Conservation (phyloP, 1,140 invertebrate genomes). For the Leptinotarsa defecta region DNA sequence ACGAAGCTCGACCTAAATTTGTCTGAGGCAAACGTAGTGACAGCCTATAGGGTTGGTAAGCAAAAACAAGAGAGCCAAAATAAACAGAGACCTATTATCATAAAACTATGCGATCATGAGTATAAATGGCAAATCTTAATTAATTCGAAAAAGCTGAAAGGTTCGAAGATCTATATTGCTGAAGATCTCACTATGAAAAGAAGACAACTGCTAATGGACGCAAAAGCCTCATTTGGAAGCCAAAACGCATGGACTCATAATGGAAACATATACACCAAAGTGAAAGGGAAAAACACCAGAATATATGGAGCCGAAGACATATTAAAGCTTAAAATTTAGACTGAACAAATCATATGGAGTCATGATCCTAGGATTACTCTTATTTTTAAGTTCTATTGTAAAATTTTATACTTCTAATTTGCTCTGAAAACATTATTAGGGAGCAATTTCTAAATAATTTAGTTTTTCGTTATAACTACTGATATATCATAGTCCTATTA, state of each 20-base stretch:
- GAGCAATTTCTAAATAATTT: not conserved
- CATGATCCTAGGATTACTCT: not conserved
- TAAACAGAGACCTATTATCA: conserved; percentile 3
- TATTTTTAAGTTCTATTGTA: not conserved
- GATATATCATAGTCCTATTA: not conserved
- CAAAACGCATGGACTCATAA: not conserved
- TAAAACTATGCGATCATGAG: not conserved
- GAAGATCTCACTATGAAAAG: conserved; percentile 8
- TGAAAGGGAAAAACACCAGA: not conserved
- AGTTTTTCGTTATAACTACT: not conserved
- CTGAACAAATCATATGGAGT: not conserved
- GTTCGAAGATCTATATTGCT: conserved; percentile 1
- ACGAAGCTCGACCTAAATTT: not conserved
- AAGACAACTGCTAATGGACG: not conserved
- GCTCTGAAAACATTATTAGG: not conserved
- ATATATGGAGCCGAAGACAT: too few species aligned
- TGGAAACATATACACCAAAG: not conserved
- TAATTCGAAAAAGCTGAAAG: conserved; percentile 2
- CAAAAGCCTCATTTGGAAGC: not conserved
- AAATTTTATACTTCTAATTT: not conserved
- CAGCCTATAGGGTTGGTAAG: conserved; percentile 3
- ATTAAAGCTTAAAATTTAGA: conserved; percentile 2
- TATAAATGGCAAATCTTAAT: not conserved
- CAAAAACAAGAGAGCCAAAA: not conserved
- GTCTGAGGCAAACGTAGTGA: not conserved